A percentile compares a stretch with the other conserved stretches of the same genome.
Conservation (phyloP, 2,888 invertebrate genomes). For the Cremastobaeus sp. region DNA sequence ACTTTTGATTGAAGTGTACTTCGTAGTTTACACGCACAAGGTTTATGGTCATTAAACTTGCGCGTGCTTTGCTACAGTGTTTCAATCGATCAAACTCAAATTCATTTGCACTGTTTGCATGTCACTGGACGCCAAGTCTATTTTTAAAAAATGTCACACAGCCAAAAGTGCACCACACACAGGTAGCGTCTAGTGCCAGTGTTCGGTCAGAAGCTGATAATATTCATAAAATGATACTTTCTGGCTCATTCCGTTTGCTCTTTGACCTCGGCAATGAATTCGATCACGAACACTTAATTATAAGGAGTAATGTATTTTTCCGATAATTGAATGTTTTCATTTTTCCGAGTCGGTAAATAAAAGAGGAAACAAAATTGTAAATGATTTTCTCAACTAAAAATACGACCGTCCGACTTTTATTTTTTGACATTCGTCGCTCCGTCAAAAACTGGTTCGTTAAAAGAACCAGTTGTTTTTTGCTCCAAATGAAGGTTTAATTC, state of each 20-base stretch:
- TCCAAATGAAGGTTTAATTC: too few relatives aligned
- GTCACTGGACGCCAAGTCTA: constrained; percentile 70
- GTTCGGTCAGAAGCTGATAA: constrained; percentile 23
- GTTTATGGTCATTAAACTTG: constrained; percentile 52
- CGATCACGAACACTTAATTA: not conserved
- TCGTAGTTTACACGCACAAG: too few relatives aligned
- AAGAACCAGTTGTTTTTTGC: too few relatives aligned
- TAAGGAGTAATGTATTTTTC: too few relatives aligned
- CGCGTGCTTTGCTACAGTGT: constrained; percentile 60
- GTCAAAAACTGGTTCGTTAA: not conserved
- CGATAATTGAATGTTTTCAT: too few relatives aligned
- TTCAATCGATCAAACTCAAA: constrained; percentile 62
- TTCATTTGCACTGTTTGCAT: constrained; percentile 57
- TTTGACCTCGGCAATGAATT: not conserved
- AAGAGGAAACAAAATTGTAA: not conserved
- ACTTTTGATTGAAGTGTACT: too few relatives aligned
- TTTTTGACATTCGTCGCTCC: not conserved
- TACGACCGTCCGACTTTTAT: not conserved
- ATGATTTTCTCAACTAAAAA: too few relatives aligned
- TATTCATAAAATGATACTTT: constrained; percentile 52
- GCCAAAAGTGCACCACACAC: constrained; percentile 68
- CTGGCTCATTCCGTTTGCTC: constrained; percentile 30
- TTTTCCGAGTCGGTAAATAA: too few relatives aligned
- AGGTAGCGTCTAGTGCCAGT: constrained; percentile 61
- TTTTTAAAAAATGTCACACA: constrained; percentile 73